A percentile compares a stretch with the other conserved stretches of the same genome.
Conservation (phyloP, 2,797 vertebrate genomes). For the Myoxocephalus aenaeus region DNA sequence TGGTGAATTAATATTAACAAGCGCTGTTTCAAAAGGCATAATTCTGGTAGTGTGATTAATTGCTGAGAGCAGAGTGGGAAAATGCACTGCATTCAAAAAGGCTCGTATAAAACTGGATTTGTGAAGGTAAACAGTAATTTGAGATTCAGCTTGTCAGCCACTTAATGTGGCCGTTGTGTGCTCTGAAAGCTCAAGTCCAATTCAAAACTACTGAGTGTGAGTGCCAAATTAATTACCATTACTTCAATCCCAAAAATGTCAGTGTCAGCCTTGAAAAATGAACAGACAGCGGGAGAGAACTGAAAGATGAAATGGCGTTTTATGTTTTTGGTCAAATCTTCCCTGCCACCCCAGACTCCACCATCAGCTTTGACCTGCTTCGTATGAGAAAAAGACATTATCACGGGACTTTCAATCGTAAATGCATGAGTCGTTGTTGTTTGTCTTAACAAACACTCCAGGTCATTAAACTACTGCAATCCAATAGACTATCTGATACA, state of each 20-base stretch:
- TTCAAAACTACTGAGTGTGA: constrained; percentile 6
- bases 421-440: background rate
- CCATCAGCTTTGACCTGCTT: background rate
- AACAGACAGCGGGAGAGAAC: background rate
- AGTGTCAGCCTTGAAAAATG: background rate
- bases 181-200: constrained; percentile 16
- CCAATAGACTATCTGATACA: background rate
- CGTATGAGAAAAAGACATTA: background rate
- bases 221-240: constrained; percentile 9
- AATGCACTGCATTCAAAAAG: constrained; percentile 17
- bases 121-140: constrained; percentile 32
- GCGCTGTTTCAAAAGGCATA: constrained; percentile 2
- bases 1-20: constrained; percentile 11
- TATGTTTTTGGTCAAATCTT: background rate
- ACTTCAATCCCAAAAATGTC: background rate
- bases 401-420: background rate
- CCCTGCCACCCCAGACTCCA: background rate
- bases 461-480: background rate
- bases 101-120: constrained; percentile 21
- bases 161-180: background rate
- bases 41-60: constrained; percentile 22
- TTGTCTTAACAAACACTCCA: background rate
- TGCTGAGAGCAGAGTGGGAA: background rate
- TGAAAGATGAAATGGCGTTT: background rate
- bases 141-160: constrained; percentile 13